Evolutionary conservation across 1,140 invertebrate genomes (phyloP).

Genomic region (Drosophila tsacasi): DNA sequence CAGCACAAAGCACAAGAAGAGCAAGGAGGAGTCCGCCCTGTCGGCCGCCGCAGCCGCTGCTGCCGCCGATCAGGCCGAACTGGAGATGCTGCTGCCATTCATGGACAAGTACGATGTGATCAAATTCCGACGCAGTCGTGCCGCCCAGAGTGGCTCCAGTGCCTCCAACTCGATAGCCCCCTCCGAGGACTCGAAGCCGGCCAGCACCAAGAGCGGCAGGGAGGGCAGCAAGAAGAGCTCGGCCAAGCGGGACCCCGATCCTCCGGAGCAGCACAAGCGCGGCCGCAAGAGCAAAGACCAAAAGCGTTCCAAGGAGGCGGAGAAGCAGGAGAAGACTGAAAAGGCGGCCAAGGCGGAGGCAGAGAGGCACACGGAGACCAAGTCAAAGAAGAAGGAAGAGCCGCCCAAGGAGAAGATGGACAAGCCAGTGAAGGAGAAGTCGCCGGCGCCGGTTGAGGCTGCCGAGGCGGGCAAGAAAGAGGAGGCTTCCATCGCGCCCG

Average conservation of each 20-base stretch:
- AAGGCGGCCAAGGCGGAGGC: conserved; percentile 47
- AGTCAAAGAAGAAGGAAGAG: conserved; percentile 63
- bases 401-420: not conserved
- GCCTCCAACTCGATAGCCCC: conserved; percentile 56
- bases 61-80: conserved; percentile 71
- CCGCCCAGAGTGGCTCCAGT: conserved; percentile 41
- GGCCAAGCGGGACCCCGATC: conserved; percentile 36
- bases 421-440: conserved; percentile 25
- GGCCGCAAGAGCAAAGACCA: conserved; percentile 62
- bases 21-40: conserved; percentile 45
- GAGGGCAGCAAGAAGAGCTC: conserved; percentile 39
- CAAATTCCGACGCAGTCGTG: conserved; percentile 88
- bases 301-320: conserved; percentile 51
- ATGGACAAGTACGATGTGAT: conserved; percentile 88
- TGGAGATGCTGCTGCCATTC: conserved; percentile 77
- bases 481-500: not conserved
- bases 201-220: conserved; percentile 45
- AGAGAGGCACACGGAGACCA: conserved; percentile 36
- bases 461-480: conserved; percentile 16
- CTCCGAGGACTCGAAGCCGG: conserved; percentile 60
- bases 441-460: not conserved
- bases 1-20: conserved; percentile 61
- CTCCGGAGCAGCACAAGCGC: conserved; percentile 54
- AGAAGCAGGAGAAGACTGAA: conserved; percentile 32
- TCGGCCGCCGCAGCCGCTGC: conserved; percentile 63